Conservation (phyloP, 2,113 vertebrate genomes). For the Oceanodroma tethys region DNA sequence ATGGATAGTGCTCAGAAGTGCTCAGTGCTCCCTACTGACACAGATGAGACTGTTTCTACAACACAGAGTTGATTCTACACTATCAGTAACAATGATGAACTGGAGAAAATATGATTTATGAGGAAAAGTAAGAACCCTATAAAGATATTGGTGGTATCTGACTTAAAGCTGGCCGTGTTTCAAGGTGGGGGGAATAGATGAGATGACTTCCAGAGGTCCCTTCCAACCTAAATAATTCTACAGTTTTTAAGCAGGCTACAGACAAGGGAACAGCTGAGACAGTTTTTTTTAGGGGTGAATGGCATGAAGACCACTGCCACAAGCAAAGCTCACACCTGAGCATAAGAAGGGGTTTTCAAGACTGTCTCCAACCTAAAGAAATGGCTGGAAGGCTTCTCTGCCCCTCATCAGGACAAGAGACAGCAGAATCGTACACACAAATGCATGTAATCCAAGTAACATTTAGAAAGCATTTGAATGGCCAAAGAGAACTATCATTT, state of each 20-base stretch:
- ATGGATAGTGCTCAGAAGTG: neutral
- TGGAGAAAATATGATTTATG: neutral
- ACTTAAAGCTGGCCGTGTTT: neutral
- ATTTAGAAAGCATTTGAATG: neutral
- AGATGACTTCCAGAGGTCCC: neutral
- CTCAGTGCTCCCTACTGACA: neutral
- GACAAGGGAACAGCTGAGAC: neutral
- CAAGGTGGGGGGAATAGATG: neutral
- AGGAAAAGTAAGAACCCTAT: neutral
- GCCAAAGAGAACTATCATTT: neutral
- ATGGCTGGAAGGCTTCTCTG: neutral
- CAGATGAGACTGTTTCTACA: neutral
- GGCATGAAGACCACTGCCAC: neutral
- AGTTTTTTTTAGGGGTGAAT: neutral
- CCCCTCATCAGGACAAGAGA: neutral
- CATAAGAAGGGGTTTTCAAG: neutral
- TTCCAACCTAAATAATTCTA: neutral
- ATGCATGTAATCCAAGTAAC: neutral
- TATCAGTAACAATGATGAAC: neutral
- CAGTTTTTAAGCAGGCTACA: neutral
- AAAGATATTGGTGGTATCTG: neutral
- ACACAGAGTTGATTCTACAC: neutral
- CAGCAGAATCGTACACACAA: neutral
- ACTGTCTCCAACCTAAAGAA: neutral
- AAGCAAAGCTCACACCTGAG: neutral